Base-by-base conservation (phyloP, 2,113 vertebrate species). In the Octodon degus region DNA sequence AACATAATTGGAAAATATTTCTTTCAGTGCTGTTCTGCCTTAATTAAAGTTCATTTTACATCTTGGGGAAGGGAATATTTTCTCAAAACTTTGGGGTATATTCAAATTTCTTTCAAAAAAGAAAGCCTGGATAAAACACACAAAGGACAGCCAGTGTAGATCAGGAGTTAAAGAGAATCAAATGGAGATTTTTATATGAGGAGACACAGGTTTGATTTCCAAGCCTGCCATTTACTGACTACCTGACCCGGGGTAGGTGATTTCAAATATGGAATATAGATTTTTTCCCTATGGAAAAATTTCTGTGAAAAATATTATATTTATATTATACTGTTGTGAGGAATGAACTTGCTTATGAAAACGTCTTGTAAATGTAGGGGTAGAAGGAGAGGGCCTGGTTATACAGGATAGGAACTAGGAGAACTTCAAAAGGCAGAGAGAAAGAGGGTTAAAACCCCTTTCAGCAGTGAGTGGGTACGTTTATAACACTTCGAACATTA, bases 31-130 rank as follows among this genome's bases (percentile, higher is more conserved):
- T 84, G 77, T 53, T 65, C 17, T 86, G 79, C 10, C 30, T 97
- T 98, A 98, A 98, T 98, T 74, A 98, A 98, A 92, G 20, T 50
- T 98, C 93, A 97, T 96, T 97, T 96, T 60, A 90, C 97, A 30
- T 95, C 60, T 97, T 97, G 2, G 85, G 53, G 13, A 89, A 94
- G 65, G 34, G 91, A 93, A 37, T 76, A 62, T 93, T 97, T 93
- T 83, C 13, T 43, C 86, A 62, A 93, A 86, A 94, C 9, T 95
- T 97, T 10, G 37, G 72, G 67, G 43, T 2, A 89, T 88, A 74
- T 95, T 97, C 47, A 89, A 24, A 86, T 94, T 60, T 93, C 93
- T 80, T 43, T 94, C 5, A 37, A 93, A 96, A 92, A 95, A 92
- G 40, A 96, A 92, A 95, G 17, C 82, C 24, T 87, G 10, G n/a